Conservation (phyloP, 2,113 vertebrate genomes). For the Psittacus erithacus region DNA sequence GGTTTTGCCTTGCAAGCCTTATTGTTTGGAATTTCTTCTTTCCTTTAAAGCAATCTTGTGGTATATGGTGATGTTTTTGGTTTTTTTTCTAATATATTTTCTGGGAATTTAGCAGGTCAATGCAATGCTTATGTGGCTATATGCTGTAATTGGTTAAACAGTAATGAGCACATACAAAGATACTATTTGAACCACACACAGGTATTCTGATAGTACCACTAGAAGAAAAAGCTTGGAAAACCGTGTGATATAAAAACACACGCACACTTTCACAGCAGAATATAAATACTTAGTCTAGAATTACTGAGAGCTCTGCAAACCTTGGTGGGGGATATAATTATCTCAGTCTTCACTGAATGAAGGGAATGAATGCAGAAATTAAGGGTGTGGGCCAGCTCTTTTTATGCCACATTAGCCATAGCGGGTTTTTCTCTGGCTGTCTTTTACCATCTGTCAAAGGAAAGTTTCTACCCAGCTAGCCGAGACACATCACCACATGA, state of each 20-base stretch:
- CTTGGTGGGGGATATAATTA: constrained; percentile 1
- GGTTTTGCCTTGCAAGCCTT: background rate
- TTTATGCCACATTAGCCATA: background rate
- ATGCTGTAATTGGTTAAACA: background rate
- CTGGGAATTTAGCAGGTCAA: background rate
- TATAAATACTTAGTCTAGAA: constrained; percentile 11
- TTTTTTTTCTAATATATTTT: background rate
- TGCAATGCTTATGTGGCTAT: fast-evolving
- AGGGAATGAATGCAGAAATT: background rate
- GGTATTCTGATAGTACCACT: background rate
- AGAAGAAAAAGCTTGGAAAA: background rate
- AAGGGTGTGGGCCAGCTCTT: background rate
- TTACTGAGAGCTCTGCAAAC: background rate
- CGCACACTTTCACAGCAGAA: background rate
- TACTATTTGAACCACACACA: fast-evolving
- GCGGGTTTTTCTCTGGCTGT: background rate
- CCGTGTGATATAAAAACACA: background rate
- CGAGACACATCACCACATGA: background rate
- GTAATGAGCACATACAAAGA: background rate
- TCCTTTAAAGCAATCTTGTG: background rate
- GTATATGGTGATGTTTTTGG: background rate
- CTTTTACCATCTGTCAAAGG: background rate
- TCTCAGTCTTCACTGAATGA: background rate
- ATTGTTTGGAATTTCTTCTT: background rate
- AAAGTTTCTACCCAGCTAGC: background rate